Evolutionary conservation across 2,888 invertebrate species (phyloP).

Genomic region (Nemotelus nigrinus): DNA sequence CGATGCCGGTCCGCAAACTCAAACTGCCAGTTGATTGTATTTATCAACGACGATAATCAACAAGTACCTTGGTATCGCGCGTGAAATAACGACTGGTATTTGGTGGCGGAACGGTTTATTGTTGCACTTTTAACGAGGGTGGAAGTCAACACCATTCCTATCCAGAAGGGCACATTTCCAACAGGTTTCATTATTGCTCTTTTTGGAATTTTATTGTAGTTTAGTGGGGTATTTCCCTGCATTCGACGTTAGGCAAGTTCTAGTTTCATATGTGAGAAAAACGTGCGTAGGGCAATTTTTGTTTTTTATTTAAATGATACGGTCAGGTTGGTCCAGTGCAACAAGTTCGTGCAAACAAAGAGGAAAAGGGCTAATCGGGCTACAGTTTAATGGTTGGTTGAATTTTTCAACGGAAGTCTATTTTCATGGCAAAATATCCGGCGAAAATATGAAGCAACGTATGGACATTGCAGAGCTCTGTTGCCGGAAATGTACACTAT

Average conservation of each 20-base stretch:
- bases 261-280: slow-evolving; percentile 9
- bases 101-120: slow-evolving; percentile 4
- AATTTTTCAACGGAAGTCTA: slow-evolving; percentile 31
- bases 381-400: slow-evolving; percentile 21
- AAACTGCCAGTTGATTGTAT: background rate
- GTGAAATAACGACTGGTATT: slow-evolving; percentile 17
- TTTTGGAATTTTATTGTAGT: slow-evolving; percentile 14
- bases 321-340: slow-evolving; percentile 8
- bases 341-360: slow-evolving; percentile 10
- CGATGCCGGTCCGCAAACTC: background rate
- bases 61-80: slow-evolving; percentile 19
- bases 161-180: background rate
- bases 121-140: slow-evolving; percentile 23
- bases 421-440: slow-evolving; percentile 38
- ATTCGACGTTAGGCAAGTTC: slow-evolving; percentile 19
- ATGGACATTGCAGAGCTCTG: background rate
- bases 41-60: slow-evolving; percentile 17
- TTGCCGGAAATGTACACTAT: too few species aligned
- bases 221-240: background rate
- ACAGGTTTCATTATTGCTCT: slow-evolving; percentile 8
- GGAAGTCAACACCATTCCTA: background rate
- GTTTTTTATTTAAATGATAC: background rate
- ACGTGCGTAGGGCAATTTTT: slow-evolving; percentile 18
- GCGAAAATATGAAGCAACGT: background rate
- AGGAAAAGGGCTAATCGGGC: slow-evolving; percentile 12